Percentiles rank a stretch among this genome's conserved stretches.
These are phyloP conservation scores for Triplophysa siluroides DNA, from an alignment of 2,113 vertebrate species.

Conservation along the genomic window DNA sequence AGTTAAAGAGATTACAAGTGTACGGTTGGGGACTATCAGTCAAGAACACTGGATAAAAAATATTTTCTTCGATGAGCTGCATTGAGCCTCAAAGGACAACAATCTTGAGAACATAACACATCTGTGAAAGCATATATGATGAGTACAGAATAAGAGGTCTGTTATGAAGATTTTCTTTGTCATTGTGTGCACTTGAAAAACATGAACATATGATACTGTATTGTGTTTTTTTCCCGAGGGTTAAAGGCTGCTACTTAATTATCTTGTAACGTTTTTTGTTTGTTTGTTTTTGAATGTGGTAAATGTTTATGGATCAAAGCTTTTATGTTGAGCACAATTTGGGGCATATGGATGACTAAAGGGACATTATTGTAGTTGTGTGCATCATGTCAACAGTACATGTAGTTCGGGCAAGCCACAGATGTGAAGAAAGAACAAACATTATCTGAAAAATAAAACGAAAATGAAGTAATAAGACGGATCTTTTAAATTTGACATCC, in stretches of 20 bases:
- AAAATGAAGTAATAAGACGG: background rate
- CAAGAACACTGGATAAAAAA: constrained; percentile 12
- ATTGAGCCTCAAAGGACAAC: background rate
- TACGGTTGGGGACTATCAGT: constrained; percentile 18
- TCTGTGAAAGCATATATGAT: background rate
- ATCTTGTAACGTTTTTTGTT: constrained; percentile 49
- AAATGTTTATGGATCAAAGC: constrained; percentile 64
- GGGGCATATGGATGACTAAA: constrained; percentile 72
- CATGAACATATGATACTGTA: background rate
- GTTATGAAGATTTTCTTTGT: constrained; percentile 3
- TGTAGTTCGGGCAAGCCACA: constrained; percentile 13
- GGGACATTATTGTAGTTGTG: constrained; percentile 64
- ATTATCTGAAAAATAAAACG: constrained; percentile 4
- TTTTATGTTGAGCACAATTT: constrained; percentile 70
- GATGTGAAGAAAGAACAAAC: background rate
- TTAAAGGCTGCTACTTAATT: constrained; percentile 44
- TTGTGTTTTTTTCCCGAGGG: background rate
- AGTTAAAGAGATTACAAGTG: constrained; percentile 12
- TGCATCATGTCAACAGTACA: constrained; percentile 19
- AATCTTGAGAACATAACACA: background rate
- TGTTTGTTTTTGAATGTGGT: constrained; percentile 57
- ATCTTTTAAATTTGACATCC: too few species aligned
- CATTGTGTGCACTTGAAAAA: constrained; percentile 2
- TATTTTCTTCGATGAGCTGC: background rate
- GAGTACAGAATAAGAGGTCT: background rate